phyloP scores from a whole-genome alignment of 2,113 vertebrate species.

The Tenebrosternarchus preto region DNA sequence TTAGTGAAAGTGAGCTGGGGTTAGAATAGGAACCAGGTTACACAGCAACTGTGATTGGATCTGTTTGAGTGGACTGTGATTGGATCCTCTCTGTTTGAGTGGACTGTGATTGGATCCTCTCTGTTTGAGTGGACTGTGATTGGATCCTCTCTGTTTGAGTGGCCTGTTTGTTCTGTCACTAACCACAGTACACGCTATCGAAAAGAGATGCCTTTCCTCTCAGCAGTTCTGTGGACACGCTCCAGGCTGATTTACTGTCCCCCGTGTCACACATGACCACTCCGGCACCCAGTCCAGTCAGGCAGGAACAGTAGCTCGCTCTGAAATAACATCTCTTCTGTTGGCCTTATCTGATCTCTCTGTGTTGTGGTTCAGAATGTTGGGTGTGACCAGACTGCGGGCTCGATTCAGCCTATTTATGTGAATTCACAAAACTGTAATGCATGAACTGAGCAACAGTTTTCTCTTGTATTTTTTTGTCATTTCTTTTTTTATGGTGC shows the following conservation, averaged over 20 bases:
- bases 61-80: no score
- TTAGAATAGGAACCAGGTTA: conserved; percentile 35
- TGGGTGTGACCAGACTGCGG: not conserved
- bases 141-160: conserved; percentile 36
- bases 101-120: conserved; percentile 53
- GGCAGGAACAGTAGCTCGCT: not conserved
- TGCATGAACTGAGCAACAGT: not conserved
- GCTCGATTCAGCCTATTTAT: not conserved
- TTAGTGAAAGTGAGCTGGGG: conserved; percentile 9
- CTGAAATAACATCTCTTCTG: conserved; percentile 27
- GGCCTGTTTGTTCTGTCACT: conserved; percentile 2
- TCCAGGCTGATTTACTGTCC: conserved; percentile 46
- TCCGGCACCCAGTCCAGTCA: not conserved
- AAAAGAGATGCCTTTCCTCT: conserved; percentile 43
- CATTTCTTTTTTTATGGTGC: no score
- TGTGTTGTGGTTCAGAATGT: not conserved
- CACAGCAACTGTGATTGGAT: no score
- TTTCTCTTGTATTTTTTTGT: not conserved
- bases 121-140: conserved; percentile 45
- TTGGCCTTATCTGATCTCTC: conserved; percentile 23
- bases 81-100: no score
- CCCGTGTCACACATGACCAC: not conserved
- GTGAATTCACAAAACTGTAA: not conserved
- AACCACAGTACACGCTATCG: conserved; percentile 46
- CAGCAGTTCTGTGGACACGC: not conserved